Evolutionary conservation across 1,140 invertebrate species (phyloP).

Genomic region (Drosophila aff.): DNA sequence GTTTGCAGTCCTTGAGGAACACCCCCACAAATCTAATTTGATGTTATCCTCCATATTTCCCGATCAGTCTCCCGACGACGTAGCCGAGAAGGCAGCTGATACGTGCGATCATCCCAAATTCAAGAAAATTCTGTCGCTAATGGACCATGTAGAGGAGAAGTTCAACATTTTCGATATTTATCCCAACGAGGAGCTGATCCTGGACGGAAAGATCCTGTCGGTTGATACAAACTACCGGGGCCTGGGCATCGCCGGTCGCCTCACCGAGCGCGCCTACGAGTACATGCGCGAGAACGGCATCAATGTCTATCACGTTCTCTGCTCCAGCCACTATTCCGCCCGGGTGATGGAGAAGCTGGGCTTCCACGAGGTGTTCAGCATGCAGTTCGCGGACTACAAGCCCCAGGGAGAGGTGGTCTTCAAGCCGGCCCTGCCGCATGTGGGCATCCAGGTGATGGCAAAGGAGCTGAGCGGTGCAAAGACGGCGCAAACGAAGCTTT

Average conservation of each 20-base stretch:
- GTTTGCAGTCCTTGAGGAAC: neutral
- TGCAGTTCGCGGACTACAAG: slow-evolving; percentile 89
- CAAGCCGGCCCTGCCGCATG: slow-evolving; percentile 87
- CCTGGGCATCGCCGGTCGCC: slow-evolving; percentile 87
- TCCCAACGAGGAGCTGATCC: slow-evolving; percentile 86
- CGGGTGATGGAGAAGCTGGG: slow-evolving; percentile 89
- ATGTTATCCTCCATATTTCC: neutral
- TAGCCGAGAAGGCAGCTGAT: slow-evolving; percentile 64
- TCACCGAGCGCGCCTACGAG: slow-evolving; percentile 87
- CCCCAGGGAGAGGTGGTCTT: slow-evolving; percentile 87
- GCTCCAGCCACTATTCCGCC: slow-evolving; percentile 90
- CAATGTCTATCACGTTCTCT: slow-evolving; percentile 86
- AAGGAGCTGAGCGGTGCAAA: slow-evolving; percentile 76
- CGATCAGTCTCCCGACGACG: slow-evolving; percentile 30
- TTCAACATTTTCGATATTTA: slow-evolving; percentile 86
- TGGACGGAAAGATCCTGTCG: slow-evolving; percentile 88
- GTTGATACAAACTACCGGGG: slow-evolving; percentile 88
- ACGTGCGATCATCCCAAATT: slow-evolving; percentile 87
- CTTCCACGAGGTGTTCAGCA: slow-evolving; percentile 88
- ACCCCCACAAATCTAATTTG: neutral
- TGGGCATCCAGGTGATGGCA: slow-evolving; percentile 85
- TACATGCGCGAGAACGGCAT: slow-evolving; percentile 76
- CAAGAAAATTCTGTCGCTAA: slow-evolving; percentile 87
- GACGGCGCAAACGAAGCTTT: slow-evolving; percentile 30
- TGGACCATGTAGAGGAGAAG: slow-evolving; percentile 86